Base-by-base conservation (phyloP, 1,140 invertebrate species). In the Nebria ingens region DNA sequence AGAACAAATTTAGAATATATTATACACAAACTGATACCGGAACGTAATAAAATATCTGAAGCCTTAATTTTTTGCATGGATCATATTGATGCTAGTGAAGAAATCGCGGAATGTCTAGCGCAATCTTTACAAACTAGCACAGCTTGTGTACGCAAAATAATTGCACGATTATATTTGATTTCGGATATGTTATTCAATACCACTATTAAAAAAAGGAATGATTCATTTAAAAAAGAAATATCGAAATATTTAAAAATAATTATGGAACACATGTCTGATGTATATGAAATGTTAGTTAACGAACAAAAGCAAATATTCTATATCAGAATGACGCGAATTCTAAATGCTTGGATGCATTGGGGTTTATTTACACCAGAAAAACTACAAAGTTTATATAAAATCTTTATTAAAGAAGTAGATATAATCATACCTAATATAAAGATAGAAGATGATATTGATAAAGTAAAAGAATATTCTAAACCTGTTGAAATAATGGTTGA, bases 1-100 rank as follows among this genome's bases (percentile, higher is more conserved):
- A 61, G 91, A 62, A 86, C 93, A 65, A 78, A 91, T n/a, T 76
- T 99, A 19, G 93, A 97, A 71, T 85, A 93, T 68, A 76, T 97
- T 59, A 79, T 99, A 22, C 79, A 91, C 45, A 83, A 86, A 56
- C 79, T 99, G 59, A 86, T 84, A 0, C 89, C 93, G 2, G 86
- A 92, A 64, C 78, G 89, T 60, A 68, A 78, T 50, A 87, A 85
- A 68, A 82, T 97, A 54, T 92, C 87, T 6, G 91, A 97, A 70
- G 86, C 86, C 0, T 99, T 99, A 96, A 85, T 97, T 19, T 99
- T 96, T 80, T 98, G 94, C 73, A 85, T 99, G 57, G 93, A 98
- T 67, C 94, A 98, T 74, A 87, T 90, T 2, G 91, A 97, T 71
- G 90, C 92, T 45, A 87, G 90, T n/a, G 87, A 93, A 66, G 96